These are phyloP conservation scores for Salvelinus fontinalis DNA, from an alignment of 2,113 vertebrate genomes.

Conservation along the genomic window DNA sequence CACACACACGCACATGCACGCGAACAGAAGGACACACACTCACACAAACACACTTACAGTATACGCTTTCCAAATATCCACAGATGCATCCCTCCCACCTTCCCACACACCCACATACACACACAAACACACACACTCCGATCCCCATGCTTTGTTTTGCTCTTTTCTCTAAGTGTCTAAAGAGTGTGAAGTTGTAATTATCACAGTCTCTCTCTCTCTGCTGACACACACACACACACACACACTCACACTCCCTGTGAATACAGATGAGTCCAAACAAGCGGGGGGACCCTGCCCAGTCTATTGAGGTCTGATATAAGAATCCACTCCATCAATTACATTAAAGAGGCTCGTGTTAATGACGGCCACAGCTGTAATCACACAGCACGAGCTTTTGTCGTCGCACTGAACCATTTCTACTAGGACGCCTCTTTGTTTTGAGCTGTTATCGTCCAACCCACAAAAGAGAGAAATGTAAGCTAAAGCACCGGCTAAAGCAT, in stretches of 20 bases:
- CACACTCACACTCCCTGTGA: slow-evolving; percentile 23
- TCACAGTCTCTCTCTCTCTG: slow-evolving; percentile 82
- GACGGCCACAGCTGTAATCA: slow-evolving; percentile 75
- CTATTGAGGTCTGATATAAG: slow-evolving; percentile 74
- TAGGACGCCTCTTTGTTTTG: slow-evolving; percentile 70
- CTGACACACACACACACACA: slow-evolving; percentile 15
- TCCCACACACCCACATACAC: slow-evolving; percentile 25
- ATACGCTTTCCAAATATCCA: not conserved
- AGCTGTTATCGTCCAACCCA: slow-evolving; percentile 68
- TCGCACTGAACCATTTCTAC: slow-evolving; percentile 65
- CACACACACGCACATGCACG: not conserved
- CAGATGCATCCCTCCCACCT: slow-evolving; percentile 3
- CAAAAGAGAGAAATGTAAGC: slow-evolving; percentile 62
- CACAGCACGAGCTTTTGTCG: slow-evolving; percentile 50
- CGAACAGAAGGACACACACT: slow-evolving; percentile 12
- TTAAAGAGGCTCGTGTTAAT: slow-evolving; percentile 74
- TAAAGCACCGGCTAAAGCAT: slow-evolving; percentile 67
- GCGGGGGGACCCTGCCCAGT: slow-evolving; percentile 70
- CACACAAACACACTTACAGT: not conserved
- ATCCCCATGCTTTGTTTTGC: slow-evolving; percentile 71
- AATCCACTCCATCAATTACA: slow-evolving; percentile 77
- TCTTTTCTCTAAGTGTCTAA: slow-evolving; percentile 77
- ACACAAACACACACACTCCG: slow-evolving; percentile 35
- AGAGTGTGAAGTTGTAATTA: slow-evolving; percentile 98
- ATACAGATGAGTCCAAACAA: slow-evolving; percentile 75